Percentiles rank a stretch among this genome's conserved stretches.
Conservation (phyloP, 2,797 vertebrate genomes). For the Furcifer pardalis region DNA sequence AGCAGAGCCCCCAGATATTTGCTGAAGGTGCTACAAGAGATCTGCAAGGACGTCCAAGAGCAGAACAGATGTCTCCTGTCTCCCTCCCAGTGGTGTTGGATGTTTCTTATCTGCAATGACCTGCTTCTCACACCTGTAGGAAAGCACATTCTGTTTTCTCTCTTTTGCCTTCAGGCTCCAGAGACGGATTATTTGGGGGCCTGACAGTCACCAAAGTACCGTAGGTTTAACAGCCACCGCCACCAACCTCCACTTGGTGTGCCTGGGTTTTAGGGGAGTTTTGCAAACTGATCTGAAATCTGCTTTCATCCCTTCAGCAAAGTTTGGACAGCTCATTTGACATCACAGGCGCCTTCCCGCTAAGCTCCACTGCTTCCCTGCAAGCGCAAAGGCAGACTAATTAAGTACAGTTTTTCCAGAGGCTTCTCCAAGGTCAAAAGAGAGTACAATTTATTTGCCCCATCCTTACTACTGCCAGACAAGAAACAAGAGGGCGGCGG, state of each 20-base stretch:
- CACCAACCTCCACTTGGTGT: too few relatives aligned
- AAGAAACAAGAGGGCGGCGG: not conserved
- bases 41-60: slow-evolving; percentile 20
- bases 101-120: slow-evolving; percentile 2
- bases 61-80: not conserved
- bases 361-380: slow-evolving; percentile 21
- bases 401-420: slow-evolving; percentile 11
- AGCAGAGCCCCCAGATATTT: not conserved
- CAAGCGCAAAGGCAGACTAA: not conserved
- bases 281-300: not conserved
- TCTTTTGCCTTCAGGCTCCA: slow-evolving; percentile 19
- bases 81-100: not conserved
- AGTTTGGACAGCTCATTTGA: not conserved
- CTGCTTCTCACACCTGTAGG: not conserved
- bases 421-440: slow-evolving; percentile 16
- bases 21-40: slow-evolving; percentile 16
- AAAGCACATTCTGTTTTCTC: not conserved
- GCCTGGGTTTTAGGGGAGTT: not conserved
- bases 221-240: not conserved
- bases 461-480: not conserved
- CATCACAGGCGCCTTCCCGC: not conserved
- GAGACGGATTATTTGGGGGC: not conserved
- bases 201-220: slow-evolving; percentile 4
- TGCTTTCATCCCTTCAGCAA: slow-evolving; percentile 17
- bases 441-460: not conserved